phyloP scores from a whole-genome alignment of 92 coral and sea anemone species.

The Desmophyllum pertusum region DNA sequence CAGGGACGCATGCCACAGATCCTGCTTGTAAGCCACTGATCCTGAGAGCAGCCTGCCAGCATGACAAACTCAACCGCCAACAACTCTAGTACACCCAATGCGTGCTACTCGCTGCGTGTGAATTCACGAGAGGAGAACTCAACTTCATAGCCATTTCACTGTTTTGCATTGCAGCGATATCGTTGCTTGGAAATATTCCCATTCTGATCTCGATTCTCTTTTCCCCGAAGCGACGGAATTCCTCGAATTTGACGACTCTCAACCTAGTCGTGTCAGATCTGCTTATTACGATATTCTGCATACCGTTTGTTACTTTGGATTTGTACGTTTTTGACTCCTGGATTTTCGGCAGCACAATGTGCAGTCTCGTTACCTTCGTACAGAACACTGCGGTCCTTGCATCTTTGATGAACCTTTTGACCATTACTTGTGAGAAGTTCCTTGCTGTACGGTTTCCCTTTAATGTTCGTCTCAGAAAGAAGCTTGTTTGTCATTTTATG shows the following conservation, averaged over 20 bases:
- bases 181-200: conserved; percentile 71
- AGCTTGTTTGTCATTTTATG: conserved; percentile 27
- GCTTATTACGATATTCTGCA: conserved; percentile 65
- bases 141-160: conserved; percentile 45
- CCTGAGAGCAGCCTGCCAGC: neutral
- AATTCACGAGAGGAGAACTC: conserved; percentile 49
- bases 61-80: conserved; percentile 24
- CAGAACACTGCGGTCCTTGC: conserved; percentile 57
- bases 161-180: conserved; percentile 46
- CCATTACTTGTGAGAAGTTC: conserved; percentile 75
- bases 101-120: conserved; percentile 37
- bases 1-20: neutral
- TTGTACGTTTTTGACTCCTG: conserved; percentile 65
- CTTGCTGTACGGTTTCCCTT: conserved; percentile 80
- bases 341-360: conserved; percentile 66
- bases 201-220: conserved; percentile 52
- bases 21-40: neutral
- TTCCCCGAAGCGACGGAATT: conserved; percentile 51
- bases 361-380: conserved; percentile 59
- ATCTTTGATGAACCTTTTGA: conserved; percentile 58
- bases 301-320: conserved; percentile 61
- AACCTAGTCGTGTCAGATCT: conserved; percentile 77
- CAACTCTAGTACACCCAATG: neutral
- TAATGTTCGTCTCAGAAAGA: conserved; percentile 62
- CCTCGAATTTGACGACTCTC: conserved; percentile 68